Base-by-base conservation (phyloP, 2,888 invertebrate species). In the Melipona beecheii region DNA sequence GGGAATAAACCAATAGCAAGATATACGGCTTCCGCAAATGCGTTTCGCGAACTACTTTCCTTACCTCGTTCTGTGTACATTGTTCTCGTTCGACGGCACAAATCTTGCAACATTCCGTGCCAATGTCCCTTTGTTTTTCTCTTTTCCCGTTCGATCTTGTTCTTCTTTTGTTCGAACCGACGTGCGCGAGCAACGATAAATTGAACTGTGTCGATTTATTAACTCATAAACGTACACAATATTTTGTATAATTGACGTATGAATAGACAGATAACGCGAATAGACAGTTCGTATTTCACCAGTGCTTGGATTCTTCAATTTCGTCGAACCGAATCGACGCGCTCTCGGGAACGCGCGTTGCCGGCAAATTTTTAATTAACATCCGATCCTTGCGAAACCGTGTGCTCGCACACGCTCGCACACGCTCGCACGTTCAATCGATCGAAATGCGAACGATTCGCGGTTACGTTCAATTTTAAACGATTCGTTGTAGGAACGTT, bases 1-100 rank as follows among this genome's bases (percentile, higher is more conserved):
- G 87, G 90, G 90, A 90, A 89, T 90, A 86, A 89, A 89, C 89
- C 85, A 84, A 90, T 90, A 84, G 75, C 85, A 78, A 84, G 85
- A 87, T 87, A 76, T 80, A 78, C 64, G 78, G 81, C 72, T 80
- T 68, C 81, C 83, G 78, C 76, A 72, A 85, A 88, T 83, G 81
- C 80, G 74, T 62, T 76, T 24, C 75, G 62, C 84, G 84, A 81
- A 85, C 89, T 58, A 77, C 81, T 90, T 89, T 68, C 60, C 50
- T 70, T 71, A 79, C 71, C 77, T 73, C 52, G 62, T 64, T 52
- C 31, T 43, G 75, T 65, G n/a, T 15, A n/a, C 24, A 54, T 71
- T 49, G 69, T 70, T 36, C 17, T 64, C 70, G 19, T 71, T 66
- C 78, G n/a, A 49, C 69, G 56, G 27, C 21, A 50, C 71, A 71